Base-by-base conservation (phyloP, 1,140 invertebrate species). In the Drosophila repleta region DNA sequence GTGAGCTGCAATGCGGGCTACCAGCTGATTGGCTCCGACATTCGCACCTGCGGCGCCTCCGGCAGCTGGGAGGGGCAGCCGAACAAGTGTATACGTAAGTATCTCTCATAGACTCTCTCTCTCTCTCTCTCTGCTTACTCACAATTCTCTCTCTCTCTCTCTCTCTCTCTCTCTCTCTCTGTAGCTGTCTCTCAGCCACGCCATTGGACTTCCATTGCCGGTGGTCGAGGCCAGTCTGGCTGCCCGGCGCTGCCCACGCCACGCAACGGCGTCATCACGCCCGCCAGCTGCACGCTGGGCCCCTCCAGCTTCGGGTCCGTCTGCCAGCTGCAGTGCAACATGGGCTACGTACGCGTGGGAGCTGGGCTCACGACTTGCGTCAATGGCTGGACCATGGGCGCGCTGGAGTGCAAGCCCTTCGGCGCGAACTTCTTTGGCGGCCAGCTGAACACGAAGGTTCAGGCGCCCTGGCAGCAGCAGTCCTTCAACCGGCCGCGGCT, bases 1-100 rank as follows among this genome's bases (percentile, higher is more conserved):
- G 90, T 94, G 35, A 92, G 92, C 84, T 95, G 94, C 57, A 81
- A 91, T 49, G 7, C 66, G 0, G 91, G 91, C 15, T 94, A 92
- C 73, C 91, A 90, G 57, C 74, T 94, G 4, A 83, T 92, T 43
- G 94, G 94, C 29, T 80, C 93, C 20, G 87, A 92, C 18, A 80
- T 92, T 43, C 90, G 92, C 37, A 85, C 85, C 41, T 95, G 94
- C 65, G 92, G 92, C 32, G 69, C 73, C 10, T 82, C 90, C 4
- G 94, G 94, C 32, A 76, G 84, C 51, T 95, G 94, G 94, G 92
- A 93, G 66, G 91, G 92, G 13, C 73, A 81, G 24, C 92, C 93
- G 17, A 92, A 92, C 21, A 69, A 78, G 41, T 95, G 94, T 78
- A 55, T 92, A 24, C 82, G 93, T 94, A 79, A 92, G 92, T 92